A percentile compares a stretch with the other conserved stretches of the same genome.
Evolutionary conservation across 2,888 invertebrate genomes (phyloP).

Genomic region (Drosophila gaucha): DNA sequence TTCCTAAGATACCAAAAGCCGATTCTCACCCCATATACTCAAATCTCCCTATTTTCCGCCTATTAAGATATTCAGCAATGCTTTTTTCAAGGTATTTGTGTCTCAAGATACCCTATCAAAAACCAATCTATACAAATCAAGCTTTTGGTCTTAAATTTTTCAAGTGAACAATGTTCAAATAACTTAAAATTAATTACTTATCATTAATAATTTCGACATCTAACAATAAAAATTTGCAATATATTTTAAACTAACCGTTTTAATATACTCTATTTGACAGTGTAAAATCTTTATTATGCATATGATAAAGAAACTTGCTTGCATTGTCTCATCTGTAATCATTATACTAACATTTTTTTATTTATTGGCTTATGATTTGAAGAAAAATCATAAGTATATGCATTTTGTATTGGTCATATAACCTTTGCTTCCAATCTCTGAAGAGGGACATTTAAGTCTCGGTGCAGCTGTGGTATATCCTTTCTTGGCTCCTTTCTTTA

Average conservation of each 20-base stretch:
- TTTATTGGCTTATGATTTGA: no score
- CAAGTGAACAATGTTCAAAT: background rate
- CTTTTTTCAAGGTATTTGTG: slow-evolving; percentile 16
- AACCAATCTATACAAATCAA: background rate
- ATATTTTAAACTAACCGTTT: background rate
- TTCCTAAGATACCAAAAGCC: slow-evolving; percentile 47
- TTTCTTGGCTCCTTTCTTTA: slow-evolving; percentile 51
- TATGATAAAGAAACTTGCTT: background rate
- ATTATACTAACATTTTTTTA: no score
- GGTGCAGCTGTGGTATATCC: slow-evolving; percentile 25
- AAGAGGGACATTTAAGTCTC: slow-evolving; percentile 26
- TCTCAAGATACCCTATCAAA: slow-evolving; percentile 32
- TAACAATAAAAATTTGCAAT: no score
- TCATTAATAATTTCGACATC: no score
- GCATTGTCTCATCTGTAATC: background rate
- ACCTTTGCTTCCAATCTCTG: slow-evolving; percentile 13
- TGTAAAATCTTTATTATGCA: background rate
- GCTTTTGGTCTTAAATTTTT: no score
- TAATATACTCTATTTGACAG: background rate
- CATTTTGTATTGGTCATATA: slow-evolving; percentile 26
- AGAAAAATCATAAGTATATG: no score
- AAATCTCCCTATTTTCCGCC: slow-evolving; percentile 10
- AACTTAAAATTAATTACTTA: background rate
- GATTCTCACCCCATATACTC: slow-evolving; percentile 25
- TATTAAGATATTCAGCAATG: slow-evolving; percentile 13